Base-by-base conservation (phyloP, 2,797 vertebrate genomes). In the Pempheris klunzingeri region DNA sequence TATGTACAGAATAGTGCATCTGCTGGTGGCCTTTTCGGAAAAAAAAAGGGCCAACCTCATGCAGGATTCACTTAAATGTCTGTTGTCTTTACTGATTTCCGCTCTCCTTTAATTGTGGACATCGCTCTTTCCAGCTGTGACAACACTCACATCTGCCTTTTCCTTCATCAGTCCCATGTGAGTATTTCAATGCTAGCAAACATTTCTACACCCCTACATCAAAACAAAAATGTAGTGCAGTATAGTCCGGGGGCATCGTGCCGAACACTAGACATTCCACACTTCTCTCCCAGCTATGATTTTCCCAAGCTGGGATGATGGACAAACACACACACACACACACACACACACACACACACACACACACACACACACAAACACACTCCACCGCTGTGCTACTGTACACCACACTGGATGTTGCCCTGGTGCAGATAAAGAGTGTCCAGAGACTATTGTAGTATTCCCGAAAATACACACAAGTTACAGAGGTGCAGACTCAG, bases 211-310 rank as follows among this genome's bases (percentile, higher is more conserved):
- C 62, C 66, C 34, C 5, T 47, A 32, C 53, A 65, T 78, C 10
- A 41, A 66, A 65, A 62, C 67, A 44, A 71, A 41, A 41, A 64
- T 38, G 55, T 36, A 36, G 14, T 14, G 20, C 46, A 50, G 60
- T 67, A 39, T 26, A 74, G 53, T 67, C 52, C 41, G 22, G 26
- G 13, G 47, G 61, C 44, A 71, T 64, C 2, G 4, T 71, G 81
- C 78, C 73, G 84, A 82, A 73, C 54, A 38, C 71, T 78, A 84
- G 71, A 81, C 78, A 87, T 91, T 88, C 86, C 84, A 70, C 81
- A 84, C 71, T 60, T 80, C 46, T 64, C 36, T 74, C 60, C 41
- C 47, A 82, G 71, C 74, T 82, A 73, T 53, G 67, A 49, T 66
- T 85, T 84, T 89, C 78, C 74, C 55, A 74, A 63, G 38, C 60